A percentile compares a stretch with the other conserved stretches of the same genome.
Conservation (phyloP, 2,888 invertebrate species). For the Amblyjoppa proteus region DNA sequence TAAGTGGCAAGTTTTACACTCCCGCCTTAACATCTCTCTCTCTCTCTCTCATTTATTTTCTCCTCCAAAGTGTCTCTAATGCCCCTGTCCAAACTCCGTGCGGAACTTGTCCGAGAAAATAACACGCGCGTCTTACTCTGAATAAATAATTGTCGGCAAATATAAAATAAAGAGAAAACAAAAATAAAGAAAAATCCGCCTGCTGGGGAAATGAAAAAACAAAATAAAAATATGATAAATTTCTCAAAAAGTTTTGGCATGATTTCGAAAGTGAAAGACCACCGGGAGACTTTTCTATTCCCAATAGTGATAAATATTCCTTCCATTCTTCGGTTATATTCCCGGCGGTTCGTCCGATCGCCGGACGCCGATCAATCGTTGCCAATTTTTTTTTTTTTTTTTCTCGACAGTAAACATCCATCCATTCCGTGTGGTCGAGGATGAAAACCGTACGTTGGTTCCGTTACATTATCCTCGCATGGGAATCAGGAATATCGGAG, state of each 20-base stretch:
- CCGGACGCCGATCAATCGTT: conserved; percentile 53
- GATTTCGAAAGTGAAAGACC: neutral
- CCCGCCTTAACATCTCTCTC: conserved; percentile 43
- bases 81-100: neutral
- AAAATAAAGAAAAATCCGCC: too few species aligned
- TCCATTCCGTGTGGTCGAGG: conserved; percentile 63
- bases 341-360: conserved; percentile 55
- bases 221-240: conserved; percentile 14
- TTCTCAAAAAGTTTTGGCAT: conserved; percentile 4
- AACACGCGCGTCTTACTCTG: neutral
- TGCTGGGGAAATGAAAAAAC: too few species aligned
- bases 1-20: conserved; percentile 81
- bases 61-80: conserved; percentile 37
- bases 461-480: conserved; percentile 48
- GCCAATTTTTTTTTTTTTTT: conserved; percentile 17
- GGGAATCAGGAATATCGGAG: conserved; percentile 49
- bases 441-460: conserved; percentile 55
- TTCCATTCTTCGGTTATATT: conserved; percentile 41
- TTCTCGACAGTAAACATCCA: conserved; percentile 47
- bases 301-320: conserved; percentile 63
- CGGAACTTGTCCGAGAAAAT: neutral
- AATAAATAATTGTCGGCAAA: neutral
- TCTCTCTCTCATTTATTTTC: conserved; percentile 68
- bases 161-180: neutral
- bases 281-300: conserved; percentile 35